phyloP scores from a whole-genome alignment of 2,888 invertebrate genomes.

The Deilephila porcellus region DNA sequence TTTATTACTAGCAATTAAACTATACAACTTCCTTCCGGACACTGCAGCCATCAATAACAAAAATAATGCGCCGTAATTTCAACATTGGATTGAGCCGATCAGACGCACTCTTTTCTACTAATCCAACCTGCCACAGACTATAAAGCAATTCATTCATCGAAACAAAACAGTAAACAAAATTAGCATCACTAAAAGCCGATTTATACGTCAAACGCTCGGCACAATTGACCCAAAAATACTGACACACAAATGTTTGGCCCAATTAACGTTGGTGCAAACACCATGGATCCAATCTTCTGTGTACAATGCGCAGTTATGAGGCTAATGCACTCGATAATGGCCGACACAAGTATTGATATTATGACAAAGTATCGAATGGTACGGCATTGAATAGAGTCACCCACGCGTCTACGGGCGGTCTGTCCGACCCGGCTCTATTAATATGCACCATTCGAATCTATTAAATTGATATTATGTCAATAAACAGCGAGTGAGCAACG shows the following conservation, averaged over 20 bases:
- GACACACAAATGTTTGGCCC: constrained; percentile 21
- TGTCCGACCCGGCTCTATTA: constrained; percentile 54
- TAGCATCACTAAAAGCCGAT: constrained; percentile 24
- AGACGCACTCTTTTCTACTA: background rate
- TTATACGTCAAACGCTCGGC: background rate
- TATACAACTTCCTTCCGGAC: too few relatives aligned
- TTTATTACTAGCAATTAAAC: too few relatives aligned
- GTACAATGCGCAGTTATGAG: constrained; percentile 71
- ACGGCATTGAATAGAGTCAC: constrained; percentile 58
- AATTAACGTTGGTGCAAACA: constrained; percentile 9
- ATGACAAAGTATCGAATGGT: constrained; percentile 50
- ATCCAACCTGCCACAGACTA: constrained; percentile 26
- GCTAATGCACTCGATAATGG: constrained; percentile 64
- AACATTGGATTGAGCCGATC: background rate
- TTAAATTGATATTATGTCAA: constrained; percentile 65
- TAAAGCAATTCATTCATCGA: constrained; percentile 34
- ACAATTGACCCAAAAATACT: constrained; percentile 21
- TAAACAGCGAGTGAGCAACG: constrained; percentile 48
- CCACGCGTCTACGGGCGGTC: constrained; percentile 63
- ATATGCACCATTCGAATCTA: constrained; percentile 60
- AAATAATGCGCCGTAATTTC: too few relatives aligned
- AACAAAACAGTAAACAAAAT: constrained; percentile 23
- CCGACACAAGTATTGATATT: constrained; percentile 50
- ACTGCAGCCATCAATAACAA: too few relatives aligned
- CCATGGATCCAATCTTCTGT: constrained; percentile 48